These are phyloP conservation scores for Anarrhichthys ocellatus DNA, from an alignment of 2,113 vertebrate genomes.

Conservation along the genomic window DNA sequence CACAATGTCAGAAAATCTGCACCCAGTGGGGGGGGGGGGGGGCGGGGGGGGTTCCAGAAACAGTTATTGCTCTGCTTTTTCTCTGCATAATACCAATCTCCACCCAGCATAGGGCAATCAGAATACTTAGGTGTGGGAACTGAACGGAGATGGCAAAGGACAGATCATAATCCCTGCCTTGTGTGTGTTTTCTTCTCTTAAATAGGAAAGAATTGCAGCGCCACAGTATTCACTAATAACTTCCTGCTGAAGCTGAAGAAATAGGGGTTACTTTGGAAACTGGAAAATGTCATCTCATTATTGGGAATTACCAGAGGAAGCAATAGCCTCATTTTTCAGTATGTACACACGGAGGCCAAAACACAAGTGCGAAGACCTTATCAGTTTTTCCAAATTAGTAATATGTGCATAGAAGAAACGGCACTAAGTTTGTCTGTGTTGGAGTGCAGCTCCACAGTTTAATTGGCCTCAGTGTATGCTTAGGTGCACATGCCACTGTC, in stretches of 20 bases:
- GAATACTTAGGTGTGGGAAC: slow-evolving; percentile 24
- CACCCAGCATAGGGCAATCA: slow-evolving; percentile 45
- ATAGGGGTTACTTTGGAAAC: slow-evolving; percentile 37
- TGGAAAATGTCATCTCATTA: slow-evolving; percentile 71
- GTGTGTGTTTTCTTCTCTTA: slow-evolving; percentile 7
- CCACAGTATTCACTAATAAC: slow-evolving; percentile 39
- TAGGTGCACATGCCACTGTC: slow-evolving; percentile 54
- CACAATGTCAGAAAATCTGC: slow-evolving; percentile 58
- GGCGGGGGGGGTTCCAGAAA: slow-evolving; percentile 27
- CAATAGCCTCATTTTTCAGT: slow-evolving; percentile 43
- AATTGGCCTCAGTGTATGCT: slow-evolving; percentile 72
- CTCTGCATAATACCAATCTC: slow-evolving; percentile 39
- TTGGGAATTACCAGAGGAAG: slow-evolving; percentile 67
- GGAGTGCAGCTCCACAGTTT: slow-evolving; percentile 49
- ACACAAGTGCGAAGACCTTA: slow-evolving; percentile 62
- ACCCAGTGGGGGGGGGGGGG: neutral
- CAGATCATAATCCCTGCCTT: slow-evolving; percentile 46
- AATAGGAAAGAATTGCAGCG: slow-evolving; percentile 19
- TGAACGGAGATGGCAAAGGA: slow-evolving; percentile 44
- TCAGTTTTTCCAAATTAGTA: slow-evolving; percentile 64
- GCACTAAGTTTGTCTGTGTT: slow-evolving; percentile 43
- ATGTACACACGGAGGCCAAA: slow-evolving; percentile 41
- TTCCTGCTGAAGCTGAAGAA: slow-evolving; percentile 45
- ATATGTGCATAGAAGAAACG: slow-evolving; percentile 32
- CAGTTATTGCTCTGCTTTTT: slow-evolving; percentile 40